Conservation (phyloP, 2,113 vertebrate genomes). For the Thunnus thynnus region DNA sequence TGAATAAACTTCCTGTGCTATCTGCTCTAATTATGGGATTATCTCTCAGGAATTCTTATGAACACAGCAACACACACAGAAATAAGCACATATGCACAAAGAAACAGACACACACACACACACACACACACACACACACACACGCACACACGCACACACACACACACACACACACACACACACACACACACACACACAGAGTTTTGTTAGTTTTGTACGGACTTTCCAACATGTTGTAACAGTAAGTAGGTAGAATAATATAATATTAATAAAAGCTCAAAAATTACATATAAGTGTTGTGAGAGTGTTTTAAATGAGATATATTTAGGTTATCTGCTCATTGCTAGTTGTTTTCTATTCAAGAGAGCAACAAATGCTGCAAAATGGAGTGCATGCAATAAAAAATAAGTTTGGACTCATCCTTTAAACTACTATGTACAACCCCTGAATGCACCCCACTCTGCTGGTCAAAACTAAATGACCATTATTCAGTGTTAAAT, state of each 20-base stretch:
- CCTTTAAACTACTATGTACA: constrained; percentile 44
- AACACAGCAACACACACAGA: constrained; percentile 42
- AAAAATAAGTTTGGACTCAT: constrained; percentile 41
- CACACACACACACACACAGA: constrained; percentile 10
- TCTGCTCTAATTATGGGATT: constrained; percentile 82
- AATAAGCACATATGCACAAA: constrained; percentile 29
- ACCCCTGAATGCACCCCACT: constrained; percentile 67
- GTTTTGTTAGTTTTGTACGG: constrained; percentile 13
- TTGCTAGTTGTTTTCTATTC: background rate
- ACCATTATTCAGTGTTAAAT: constrained; percentile 80
- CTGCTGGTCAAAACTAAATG: constrained; percentile 71
- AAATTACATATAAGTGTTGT: background rate
- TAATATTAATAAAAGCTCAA: background rate
- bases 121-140: background rate
- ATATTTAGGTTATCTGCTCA: background rate
- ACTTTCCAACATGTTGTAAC: constrained; percentile 50
- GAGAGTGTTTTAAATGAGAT: background rate
- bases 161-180: background rate
- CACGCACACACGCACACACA: no score
- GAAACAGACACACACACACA: constrained; percentile 14
- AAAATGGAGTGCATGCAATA: constrained; percentile 10
- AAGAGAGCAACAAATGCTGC: background rate
- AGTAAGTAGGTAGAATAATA: background rate
- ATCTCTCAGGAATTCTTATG: constrained; percentile 76
- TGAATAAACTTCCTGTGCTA: constrained; percentile 80